These are phyloP conservation scores for Glyptemys insculpta DNA, from an alignment of 2,797 vertebrate genomes.

Conservation along the genomic window DNA sequence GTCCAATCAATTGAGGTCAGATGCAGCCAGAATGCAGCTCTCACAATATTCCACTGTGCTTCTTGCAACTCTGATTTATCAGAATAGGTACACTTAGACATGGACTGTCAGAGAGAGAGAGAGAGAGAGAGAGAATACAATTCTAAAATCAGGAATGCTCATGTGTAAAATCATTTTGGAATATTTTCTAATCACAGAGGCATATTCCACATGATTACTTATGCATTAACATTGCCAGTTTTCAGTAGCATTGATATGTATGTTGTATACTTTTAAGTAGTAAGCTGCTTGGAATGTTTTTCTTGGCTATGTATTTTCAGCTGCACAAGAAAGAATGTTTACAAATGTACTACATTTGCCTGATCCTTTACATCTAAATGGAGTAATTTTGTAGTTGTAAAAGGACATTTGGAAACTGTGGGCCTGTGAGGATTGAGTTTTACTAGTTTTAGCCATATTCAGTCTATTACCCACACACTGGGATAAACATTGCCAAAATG, in stretches of 20 bases:
- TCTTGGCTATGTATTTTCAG: constrained; percentile 48
- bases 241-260: constrained; percentile 53
- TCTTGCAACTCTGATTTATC: constrained; percentile 55
- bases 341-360: constrained; percentile 11
- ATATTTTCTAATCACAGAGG: constrained; percentile 68
- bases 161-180: constrained; percentile 68
- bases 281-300: constrained; percentile 57
- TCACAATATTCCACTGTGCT: not conserved
- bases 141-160: constrained; percentile 61
- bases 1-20: constrained; percentile 13
- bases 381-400: constrained; percentile 5
- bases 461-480: constrained; percentile 59
- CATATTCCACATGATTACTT: not conserved
- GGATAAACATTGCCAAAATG: constrained; percentile 71
- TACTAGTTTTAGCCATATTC: constrained; percentile 36
- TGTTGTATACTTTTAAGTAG: constrained; percentile 66
- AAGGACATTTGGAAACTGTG: not conserved
- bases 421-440: constrained; percentile 33
- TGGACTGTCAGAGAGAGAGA: constrained; percentile 38
- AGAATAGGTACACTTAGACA: constrained; percentile 49
- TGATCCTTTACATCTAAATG: constrained; percentile 39
- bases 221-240: constrained; percentile 65
- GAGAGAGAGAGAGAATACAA: constrained; percentile 13
- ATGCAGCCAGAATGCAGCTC: not conserved
- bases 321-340: constrained; percentile 6